Evolutionary conservation across 2,113 vertebrate species (phyloP), one percentile per base, ranked within the genome.

Genomic region (Zingel zingel): DNA sequence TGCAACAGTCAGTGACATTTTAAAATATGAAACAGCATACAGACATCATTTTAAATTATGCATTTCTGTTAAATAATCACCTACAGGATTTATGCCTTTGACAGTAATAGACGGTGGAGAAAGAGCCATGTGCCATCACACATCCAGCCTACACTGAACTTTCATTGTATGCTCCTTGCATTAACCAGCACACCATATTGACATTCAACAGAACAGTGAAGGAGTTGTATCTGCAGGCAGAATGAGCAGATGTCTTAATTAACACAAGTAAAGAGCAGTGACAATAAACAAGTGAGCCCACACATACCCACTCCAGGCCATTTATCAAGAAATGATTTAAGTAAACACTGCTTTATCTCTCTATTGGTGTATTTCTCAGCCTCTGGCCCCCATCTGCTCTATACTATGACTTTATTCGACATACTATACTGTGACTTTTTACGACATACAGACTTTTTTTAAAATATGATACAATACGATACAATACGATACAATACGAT

Each of bases 221-320:
- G 11, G 25, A 54, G 64, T 2, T 57, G 11, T 23, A 30, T 27
- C 47, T 79, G 79, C 75, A 72, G 66, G 75, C 69, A 74, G 58
- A 74, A 61, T 0, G 3, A 66, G 53, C 56, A 81, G 47, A 66
- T 16, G 36, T 59, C 43, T 76, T 76, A 86, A 80, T 82, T 74
- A 76, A 77, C 21, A 59, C 33, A 73, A 43, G 9, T 70, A 61
- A 77, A 80, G 61, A 48, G 36, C 63, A 70, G 58, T 57, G 62
- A 70, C 33, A 61, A 47, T 48, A 82, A 73, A 74, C 58, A 77
- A 69, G 48, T 61, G 33, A 66, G 48, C 61, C 70, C 71, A 74
- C 64, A 70, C 47, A 76, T 33, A 59, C 57, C 27, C 13, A 56
- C 53, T 75, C n/a, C 39, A 47, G 66, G 83, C 58, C 73, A 69